Evolutionary conservation across 2,113 vertebrate genomes (phyloP), one percentile per base, ranked within the genome.

Genomic region (Chrysochloris asiatica): DNA sequence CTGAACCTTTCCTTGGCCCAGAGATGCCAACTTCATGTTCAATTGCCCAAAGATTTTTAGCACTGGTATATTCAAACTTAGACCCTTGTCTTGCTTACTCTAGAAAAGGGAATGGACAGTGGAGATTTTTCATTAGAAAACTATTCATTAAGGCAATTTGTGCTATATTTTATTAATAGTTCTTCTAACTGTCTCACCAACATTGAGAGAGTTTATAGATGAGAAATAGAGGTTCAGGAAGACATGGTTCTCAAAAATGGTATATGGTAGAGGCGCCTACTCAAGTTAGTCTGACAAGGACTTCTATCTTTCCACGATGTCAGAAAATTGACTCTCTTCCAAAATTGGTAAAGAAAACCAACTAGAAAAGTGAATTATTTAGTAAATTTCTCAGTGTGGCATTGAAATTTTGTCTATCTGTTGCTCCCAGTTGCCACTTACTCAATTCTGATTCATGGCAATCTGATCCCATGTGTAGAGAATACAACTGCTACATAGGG

Each of bases 21-120:
- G 28, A 83, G n/a, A 41, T 88, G 92, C 83, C 90, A 96, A 92
- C 67, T 43, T 92, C 76, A 91, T 81, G 30, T 54, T 92, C 71
- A 63, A 59, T 14, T 78, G 43, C 83, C 88, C 67, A 8, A 54
- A 28, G 45, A 43, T 86, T 84, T 84, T 75, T 89, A 54, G 73
- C 45, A 82, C 26, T 79, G 75, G 36, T 28, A 83, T 24, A 73
- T 76, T 91, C 41, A 61, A 83, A 72, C 82, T 87, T 56, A 87
- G 61, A 89, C 43, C 36, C 47, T 61, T 16, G 38, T 78, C 65
- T 59, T 85, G 47, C 76, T 90, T 93, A 81, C 52, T 92, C 72
- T 59, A 56, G 24, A 81, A 81, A 52, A 73, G 8, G 48, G 5
- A 59, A 63, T 50, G 75, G 38, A 77, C 6, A 43, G 56, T 36